Percentiles rank a stretch among this genome's conserved stretches.
Evolutionary conservation across 2,888 invertebrate species (phyloP).

Genomic region (Blera fallax): DNA sequence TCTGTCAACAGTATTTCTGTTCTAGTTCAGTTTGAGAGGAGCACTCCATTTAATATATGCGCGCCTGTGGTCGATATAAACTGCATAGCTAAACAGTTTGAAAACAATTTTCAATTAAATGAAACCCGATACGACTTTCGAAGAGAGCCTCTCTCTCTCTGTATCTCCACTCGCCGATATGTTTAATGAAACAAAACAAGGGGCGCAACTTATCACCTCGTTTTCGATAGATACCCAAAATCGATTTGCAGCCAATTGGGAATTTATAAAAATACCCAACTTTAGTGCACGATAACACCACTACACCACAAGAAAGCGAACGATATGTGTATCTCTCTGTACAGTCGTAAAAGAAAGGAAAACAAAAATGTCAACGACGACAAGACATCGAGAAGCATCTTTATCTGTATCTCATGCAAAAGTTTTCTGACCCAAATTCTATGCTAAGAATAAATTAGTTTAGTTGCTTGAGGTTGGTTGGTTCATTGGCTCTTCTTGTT

Average conservation of each 20-base stretch:
- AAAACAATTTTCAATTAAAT: slow-evolving; percentile 48
- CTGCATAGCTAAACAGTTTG: not conserved
- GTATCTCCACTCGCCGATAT: not conserved
- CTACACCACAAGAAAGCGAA: not conserved
- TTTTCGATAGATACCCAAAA: slow-evolving; percentile 33
- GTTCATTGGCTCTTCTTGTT: slow-evolving; percentile 51
- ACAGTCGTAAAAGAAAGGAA: not conserved
- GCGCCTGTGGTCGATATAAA: not conserved
- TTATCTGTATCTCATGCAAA: slow-evolving; percentile 57
- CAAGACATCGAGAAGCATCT: slow-evolving; percentile 10
- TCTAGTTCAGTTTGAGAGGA: not conserved
- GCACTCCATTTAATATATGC: not conserved
- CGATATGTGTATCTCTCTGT: slow-evolving; percentile 1
- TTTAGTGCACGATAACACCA: not conserved
- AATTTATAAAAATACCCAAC: slow-evolving; percentile 48
- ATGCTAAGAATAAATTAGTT: slow-evolving; percentile 70
- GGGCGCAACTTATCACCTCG: slow-evolving; percentile 14
- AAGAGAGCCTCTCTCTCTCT: too few species aligned
- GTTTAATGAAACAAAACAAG: slow-evolving; percentile 17
- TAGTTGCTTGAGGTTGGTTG: slow-evolving; percentile 40
- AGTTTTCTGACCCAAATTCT: slow-evolving; percentile 70
- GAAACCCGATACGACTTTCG: slow-evolving; percentile 43
- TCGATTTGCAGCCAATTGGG: slow-evolving; percentile 63
- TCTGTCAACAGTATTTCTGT: slow-evolving; percentile 3
- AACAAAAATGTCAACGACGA: slow-evolving; percentile 37